Conservation (phyloP, 2,113 vertebrate species). For the Bungarus multicinctus region DNA sequence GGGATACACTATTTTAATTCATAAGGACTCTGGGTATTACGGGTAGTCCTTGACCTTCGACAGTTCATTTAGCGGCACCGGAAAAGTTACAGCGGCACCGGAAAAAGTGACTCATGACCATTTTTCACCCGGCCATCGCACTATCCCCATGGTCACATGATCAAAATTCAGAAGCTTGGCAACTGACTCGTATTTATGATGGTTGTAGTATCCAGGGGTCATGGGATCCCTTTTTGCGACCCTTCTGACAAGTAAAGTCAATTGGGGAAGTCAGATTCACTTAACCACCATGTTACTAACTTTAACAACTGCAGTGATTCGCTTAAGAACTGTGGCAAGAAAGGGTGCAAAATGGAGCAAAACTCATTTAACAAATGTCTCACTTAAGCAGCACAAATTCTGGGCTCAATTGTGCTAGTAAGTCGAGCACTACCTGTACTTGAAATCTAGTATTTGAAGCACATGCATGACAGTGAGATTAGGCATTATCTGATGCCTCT, state of each 20-base stretch:
- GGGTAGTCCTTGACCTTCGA: neutral
- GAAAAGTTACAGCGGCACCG: neutral
- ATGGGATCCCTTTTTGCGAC: neutral
- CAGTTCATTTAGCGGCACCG: neutral
- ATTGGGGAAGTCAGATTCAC: neutral
- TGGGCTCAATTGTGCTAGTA: neutral
- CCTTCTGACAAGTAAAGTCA: neutral
- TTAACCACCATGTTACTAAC: neutral
- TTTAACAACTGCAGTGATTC: neutral
- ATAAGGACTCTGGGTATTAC: neutral
- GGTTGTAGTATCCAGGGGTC: neutral
- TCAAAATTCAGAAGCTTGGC: neutral
- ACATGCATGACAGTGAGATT: neutral
- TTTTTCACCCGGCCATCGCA: neutral
- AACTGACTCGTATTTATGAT: neutral
- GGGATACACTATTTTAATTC: neutral
- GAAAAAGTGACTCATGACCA: neutral
- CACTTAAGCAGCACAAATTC: neutral
- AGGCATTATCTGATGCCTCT: neutral
- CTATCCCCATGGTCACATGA: neutral
- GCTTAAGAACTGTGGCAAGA: neutral
- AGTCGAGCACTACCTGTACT: neutral
- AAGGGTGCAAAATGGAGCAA: neutral
- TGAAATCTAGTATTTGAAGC: neutral
- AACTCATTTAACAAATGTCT: neutral